Evolutionary conservation across 2,888 invertebrate species (phyloP).

Genomic region (Frankliniella intonsa): DNA sequence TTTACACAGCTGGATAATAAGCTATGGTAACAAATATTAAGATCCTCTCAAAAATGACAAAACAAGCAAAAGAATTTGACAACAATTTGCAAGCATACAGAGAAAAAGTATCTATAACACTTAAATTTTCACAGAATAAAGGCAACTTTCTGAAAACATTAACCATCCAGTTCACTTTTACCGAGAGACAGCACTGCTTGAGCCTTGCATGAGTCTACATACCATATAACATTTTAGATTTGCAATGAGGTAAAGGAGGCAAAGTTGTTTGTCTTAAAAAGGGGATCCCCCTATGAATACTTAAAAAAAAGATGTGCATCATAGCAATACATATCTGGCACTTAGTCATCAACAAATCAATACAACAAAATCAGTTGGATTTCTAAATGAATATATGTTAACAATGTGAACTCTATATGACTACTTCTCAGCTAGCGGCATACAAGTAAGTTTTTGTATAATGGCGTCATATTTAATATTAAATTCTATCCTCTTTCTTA

Average conservation of each 20-base stretch:
- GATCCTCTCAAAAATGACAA: constrained; percentile 12
- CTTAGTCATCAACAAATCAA: constrained; percentile 21
- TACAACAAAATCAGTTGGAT: constrained; percentile 24
- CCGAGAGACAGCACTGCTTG: background rate
- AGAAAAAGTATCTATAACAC: background rate
- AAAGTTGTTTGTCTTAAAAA: background rate
- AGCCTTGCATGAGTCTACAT: background rate
- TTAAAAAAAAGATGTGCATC: background rate
- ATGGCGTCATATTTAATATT: constrained; percentile 3
- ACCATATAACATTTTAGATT: background rate
- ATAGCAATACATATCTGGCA: constrained; percentile 14
- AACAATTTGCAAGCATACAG: background rate
- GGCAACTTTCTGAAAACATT: background rate
- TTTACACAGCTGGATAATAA: constrained; percentile 2
- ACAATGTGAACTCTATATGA: constrained; percentile 7
- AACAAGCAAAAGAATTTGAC: constrained; percentile 11
- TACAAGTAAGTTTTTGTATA: constrained; percentile 10
- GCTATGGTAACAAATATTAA: constrained; percentile 19
- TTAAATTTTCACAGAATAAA: constrained; percentile 16
- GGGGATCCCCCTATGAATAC: background rate
- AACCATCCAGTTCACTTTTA: background rate
- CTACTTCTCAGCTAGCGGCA: constrained; percentile 18
- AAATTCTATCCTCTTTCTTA: constrained; percentile 21
- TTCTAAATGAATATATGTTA: constrained; percentile 12
- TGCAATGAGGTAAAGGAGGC: background rate